Base-by-base conservation (phyloP, 2,797 vertebrate species). In the Dromococcyx pavoninus region DNA sequence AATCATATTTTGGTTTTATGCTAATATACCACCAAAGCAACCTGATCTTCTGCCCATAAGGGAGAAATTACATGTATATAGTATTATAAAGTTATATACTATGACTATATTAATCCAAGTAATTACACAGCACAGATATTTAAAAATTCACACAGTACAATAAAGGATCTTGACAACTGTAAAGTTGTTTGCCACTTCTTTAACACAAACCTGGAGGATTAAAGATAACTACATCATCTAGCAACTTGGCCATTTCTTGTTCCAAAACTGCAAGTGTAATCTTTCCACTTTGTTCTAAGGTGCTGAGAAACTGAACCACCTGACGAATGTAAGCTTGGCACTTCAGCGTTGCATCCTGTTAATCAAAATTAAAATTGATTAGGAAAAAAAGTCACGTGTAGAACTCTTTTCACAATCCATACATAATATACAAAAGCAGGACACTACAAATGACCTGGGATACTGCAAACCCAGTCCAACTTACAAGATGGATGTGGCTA, bases 321-420 rank as follows among this genome's bases (percentile, higher is more conserved):
- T 99, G 98, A 90, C 95, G 98, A 89, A 98, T 97, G 86, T 98
- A 99, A 0, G 97, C 98, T 91, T 62, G 98, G 41, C 99, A 98
- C 96, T 99, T 99, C 94, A 97, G 97, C 9, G 99, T 98, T 86
- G 98, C 98, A 96, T 99, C 99, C 99, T 99, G 95, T 18, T 54
- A 71, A 85, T 15, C 5, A 70, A 79, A 78, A 91, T 66, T 9
- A 43, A 54, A 78, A 61, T 5, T 2, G 17, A 57, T 88, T 51
- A 37, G 10, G 10, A 14, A 65, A 35, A 48, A 21, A 6, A 39
- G 30, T 18, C 10, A 25, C 0, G 4, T 19, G 37, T 30, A 44
- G 21, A 50, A 70, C 7, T 79, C 37, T 16, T 77, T 28, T 13
- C 30, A 41, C 5, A 17, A 14, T 41, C 25, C 3, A 0, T 12